Base-by-base conservation (phyloP, 2,888 invertebrate species). In the Linyphia triangularis region DNA sequence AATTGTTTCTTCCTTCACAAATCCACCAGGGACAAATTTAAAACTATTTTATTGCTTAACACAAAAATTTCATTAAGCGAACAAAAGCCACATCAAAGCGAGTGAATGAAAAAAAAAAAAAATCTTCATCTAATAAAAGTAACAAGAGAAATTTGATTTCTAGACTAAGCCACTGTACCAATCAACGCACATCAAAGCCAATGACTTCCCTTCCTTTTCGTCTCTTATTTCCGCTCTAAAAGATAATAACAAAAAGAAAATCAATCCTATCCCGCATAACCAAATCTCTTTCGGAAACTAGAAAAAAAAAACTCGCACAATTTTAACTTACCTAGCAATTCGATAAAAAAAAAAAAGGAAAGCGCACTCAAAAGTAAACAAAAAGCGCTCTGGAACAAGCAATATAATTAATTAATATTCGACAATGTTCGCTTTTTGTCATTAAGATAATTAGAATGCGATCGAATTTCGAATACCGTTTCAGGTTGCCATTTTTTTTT, bases 361-460 rank as follows among this genome's bases (percentile, higher is more conserved):
- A 51, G 5, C 3, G 19, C 13, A 30, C 67, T 16, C 28, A 72
- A 40, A 70, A 72, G 26, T 26, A 30, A 83, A 72, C n/a, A 73
- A 73, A 86, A 86, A 51, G 16, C 40, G 9, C 33, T 19, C 26
- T 61, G 51, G 81, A 81, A 86, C 81, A 81, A 67, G 73, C 73
- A 40, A 72, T 37, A 51, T 57, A 86, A 86, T 86, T 86, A 86
- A 86, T 86, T 86, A 86, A 65, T 81, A 59, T 57, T 75, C 86
- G 73, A 26, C 85, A 70, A 70, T 85, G 85, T 65, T 75, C 72
- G 37, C 86, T 81, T 86, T 86, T 73, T 81, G 73, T 86, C 86
- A 86, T 86, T 86, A 86, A 81, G 37, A 81, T 86, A 86, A 86
- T 86, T 81, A 86, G 81, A 73, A 81, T 75, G 28, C 65, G 73